A percentile compares a stretch with the other conserved stretches of the same genome.
These are phyloP conservation scores for Anorthoa munda DNA, from an alignment of 2,888 invertebrate genomes.

Conservation along the genomic window DNA sequence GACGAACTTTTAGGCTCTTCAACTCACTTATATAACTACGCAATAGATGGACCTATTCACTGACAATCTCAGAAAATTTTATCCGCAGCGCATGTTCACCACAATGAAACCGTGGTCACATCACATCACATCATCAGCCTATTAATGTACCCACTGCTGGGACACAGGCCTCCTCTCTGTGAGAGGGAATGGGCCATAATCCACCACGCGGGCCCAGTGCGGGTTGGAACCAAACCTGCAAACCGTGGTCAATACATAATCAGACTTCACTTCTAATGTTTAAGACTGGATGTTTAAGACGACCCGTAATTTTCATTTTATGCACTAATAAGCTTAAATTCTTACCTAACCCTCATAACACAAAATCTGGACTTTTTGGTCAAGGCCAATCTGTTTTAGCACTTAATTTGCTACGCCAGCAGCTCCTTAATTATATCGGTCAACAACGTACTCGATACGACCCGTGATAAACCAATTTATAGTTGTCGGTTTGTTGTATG, in stretches of 20 bases:
- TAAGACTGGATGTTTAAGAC: neutral
- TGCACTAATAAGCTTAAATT: neutral
- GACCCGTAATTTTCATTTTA: neutral
- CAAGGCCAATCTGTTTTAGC: constrained; percentile 43
- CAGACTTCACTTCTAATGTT: neutral
- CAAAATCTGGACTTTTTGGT: constrained; percentile 2
- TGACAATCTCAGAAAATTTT: no score
- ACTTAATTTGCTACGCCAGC: constrained; percentile 16
- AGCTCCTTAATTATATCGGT: constrained; percentile 32
- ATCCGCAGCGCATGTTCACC: no score
- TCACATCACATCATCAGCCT: no score
- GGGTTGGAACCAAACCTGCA: no score
- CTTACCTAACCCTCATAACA: neutral
- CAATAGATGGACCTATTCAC: no score
- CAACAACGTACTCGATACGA: constrained; percentile 25
- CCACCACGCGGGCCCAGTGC: no score
- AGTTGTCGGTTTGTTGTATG: neutral
- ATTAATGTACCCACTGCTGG: no score
- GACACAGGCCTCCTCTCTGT: no score
- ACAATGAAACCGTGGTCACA: no score
- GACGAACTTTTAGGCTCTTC: no score
- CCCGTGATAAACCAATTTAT: constrained; percentile 14
- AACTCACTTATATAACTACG: no score
- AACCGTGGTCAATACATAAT: neutral
- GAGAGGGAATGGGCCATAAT: no score